Base-by-base conservation (phyloP, 2,888 invertebrate species). In the Antheraea yamamai region DNA sequence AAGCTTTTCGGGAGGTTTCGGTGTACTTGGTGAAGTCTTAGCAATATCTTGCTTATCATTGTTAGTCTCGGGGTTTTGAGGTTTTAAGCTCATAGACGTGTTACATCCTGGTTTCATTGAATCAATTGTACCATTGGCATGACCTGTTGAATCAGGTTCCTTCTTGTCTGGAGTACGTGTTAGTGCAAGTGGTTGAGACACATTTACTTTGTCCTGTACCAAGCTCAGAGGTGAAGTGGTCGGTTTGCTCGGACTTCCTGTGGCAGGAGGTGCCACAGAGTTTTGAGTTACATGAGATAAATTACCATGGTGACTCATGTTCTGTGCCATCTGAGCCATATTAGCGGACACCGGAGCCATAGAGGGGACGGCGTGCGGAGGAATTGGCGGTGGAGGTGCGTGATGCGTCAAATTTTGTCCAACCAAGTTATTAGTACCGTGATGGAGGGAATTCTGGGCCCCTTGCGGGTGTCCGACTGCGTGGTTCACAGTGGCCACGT, bases 271-370 rank as follows among this genome's bases (percentile, higher is more conserved):
- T 76, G 90, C 83, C 71, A 89, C 87, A 47, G 92, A 91, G 83
- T 92, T 93, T 82, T 93, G 93, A 39, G 91, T 90, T 76, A 92
- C 90, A 75, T 93, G 93, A 16, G 95, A 95, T 39, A 95, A 85
- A 87, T 95, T 95, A 76, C 95, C 95, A 78, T 95, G 95, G 89
- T 95, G 94, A 84, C 94, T 94, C 95, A 95, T 95, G 83, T 95
- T 95, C 79, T 95, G 95, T 78, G 95, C 95, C 93, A 94, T 92
- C 82, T 94, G 94, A 61, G 94, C 94, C 95, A 95, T 95, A 87
- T 94, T 94, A 74, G 95, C 93, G 78, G 95, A 86, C 84, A 95
- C 90, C 68, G 95, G 91, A 79, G 95, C 90, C 95, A 95, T 91
- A 82, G 95, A 94, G 14, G 94, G 92, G 81, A 88, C 89, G 75